Evolutionary conservation across 2,797 vertebrate species (phyloP), one percentile per base, ranked within the genome.

Genomic region (Sparidentex hasta): DNA sequence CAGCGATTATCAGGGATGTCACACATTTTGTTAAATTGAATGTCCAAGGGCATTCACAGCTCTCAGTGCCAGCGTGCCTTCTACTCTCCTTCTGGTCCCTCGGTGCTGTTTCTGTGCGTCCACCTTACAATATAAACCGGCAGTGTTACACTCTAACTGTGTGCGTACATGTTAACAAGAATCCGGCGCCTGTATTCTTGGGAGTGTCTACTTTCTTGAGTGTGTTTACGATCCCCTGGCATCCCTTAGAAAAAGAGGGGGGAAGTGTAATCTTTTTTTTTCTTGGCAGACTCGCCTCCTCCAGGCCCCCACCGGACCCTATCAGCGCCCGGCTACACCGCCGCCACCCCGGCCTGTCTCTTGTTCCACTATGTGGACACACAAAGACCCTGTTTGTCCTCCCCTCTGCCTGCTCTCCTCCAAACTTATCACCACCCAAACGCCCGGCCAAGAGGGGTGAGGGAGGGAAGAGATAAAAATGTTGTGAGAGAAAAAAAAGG

Each of bases 361-460:
- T 88, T 88, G 76, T 88, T 93, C 89, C 76, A 83, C 86, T 88
- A 87, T 88, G 86, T 74, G 85, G 87, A 87, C 82, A 80, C 92
- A 93, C 93, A 93, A 94, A 94, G 92, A 89, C 88, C 87, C 74
- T 87, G 89, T 91, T 94, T 94, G 93, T 94, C 90, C 87, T 90
- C 82, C 33, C 72, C 57, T 33, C 67, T 48, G 80, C 73, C 85
- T 70, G 61, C 78, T 83, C 88, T 80, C 84, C 86, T 84, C 86
- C 79, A 90, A 91, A 92, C 87, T 93, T 95, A 92, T 67, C 92
- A 90, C 92, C 94, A 87, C 83, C 80, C 73, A 78, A 88, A 89
- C 74, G 86, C 88, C 93, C 88, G 91, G 95, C 92, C 93, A 92
- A 94, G 92, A 94, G 89, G 46, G 80, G 68, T 23, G 62, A 87